phyloP scores from a whole-genome alignment of 2,797 vertebrate genomes.

The Tarsius wallacei region DNA sequence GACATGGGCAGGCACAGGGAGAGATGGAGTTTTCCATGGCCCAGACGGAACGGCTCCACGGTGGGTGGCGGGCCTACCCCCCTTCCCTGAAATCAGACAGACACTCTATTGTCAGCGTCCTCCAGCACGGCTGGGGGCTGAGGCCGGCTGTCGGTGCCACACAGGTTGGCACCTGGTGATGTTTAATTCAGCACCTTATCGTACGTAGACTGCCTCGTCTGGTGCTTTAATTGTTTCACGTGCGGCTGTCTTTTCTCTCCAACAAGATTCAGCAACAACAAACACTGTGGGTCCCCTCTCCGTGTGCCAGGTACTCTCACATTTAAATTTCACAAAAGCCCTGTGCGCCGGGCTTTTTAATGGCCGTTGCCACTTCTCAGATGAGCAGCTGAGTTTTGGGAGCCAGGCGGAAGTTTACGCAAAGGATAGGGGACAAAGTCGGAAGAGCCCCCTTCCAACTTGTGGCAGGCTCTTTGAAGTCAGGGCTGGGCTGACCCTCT shows the following conservation, averaged over 20 bases:
- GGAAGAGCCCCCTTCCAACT: background rate
- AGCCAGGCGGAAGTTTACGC: background rate
- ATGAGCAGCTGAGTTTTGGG: background rate
- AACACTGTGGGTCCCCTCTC: background rate
- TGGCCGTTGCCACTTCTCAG: background rate
- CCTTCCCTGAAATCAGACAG: slow-evolving; percentile 21
- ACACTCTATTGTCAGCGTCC: background rate
- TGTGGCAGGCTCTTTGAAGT: background rate
- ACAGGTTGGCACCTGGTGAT: slow-evolving; percentile 65
- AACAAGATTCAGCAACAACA: slow-evolving; percentile 15
- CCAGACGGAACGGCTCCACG: slow-evolving; percentile 50
- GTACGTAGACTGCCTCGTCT: background rate
- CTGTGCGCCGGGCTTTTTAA: background rate
- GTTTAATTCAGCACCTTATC: slow-evolving; percentile 49
- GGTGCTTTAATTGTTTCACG: background rate
- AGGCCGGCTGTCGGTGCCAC: background rate
- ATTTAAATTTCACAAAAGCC: background rate
- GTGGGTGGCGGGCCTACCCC: background rate
- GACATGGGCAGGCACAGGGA: background rate
- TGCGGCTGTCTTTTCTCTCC: slow-evolving; percentile 33
- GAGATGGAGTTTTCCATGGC: background rate
- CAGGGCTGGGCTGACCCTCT: too few species aligned
- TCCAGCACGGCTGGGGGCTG: background rate
- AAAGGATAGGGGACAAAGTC: background rate
- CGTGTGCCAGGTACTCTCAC: background rate